Conservation (phyloP, 2,888 invertebrate genomes). For the Synanthedon vespiformis region DNA sequence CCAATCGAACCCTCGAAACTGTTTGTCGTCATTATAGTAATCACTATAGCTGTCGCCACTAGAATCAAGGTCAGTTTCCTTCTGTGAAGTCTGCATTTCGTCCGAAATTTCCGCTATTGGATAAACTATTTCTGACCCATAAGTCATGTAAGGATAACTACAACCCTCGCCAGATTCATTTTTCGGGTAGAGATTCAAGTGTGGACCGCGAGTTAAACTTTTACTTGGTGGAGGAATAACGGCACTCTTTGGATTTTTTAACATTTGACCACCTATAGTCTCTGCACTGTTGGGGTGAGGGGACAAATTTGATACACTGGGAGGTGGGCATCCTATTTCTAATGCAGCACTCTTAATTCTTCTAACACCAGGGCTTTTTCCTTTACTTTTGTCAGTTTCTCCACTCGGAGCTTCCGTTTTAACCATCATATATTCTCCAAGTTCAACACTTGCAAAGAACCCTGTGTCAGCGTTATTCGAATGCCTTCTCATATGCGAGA, state of each 20-base stretch:
- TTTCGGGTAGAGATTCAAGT: slow-evolving; percentile 76
- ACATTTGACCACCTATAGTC: slow-evolving; percentile 76
- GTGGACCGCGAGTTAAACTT: slow-evolving; percentile 76
- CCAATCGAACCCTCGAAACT: slow-evolving; percentile 63
- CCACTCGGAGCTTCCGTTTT: slow-evolving; percentile 61
- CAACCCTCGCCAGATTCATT: slow-evolving; percentile 78
- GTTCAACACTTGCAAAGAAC: slow-evolving; percentile 65
- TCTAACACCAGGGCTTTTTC: slow-evolving; percentile 73
- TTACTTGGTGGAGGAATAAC: slow-evolving; percentile 78
- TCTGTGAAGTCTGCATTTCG: slow-evolving; percentile 78
- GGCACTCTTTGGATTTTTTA: slow-evolving; percentile 75
- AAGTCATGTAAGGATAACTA: slow-evolving; percentile 77
- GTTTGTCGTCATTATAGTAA: slow-evolving; percentile 69
- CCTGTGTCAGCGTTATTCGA: slow-evolving; percentile 74
- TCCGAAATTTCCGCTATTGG: slow-evolving; percentile 89
- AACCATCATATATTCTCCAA: slow-evolving; percentile 67
- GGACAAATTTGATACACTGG: slow-evolving; percentile 77
- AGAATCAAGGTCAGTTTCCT: slow-evolving; percentile 72
- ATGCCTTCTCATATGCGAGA: slow-evolving; percentile 69
- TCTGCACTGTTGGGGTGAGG: slow-evolving; percentile 86
- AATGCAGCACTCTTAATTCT: slow-evolving; percentile 79
- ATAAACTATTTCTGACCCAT: slow-evolving; percentile 82
- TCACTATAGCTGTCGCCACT: slow-evolving; percentile 73
- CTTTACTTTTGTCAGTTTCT: slow-evolving; percentile 55
- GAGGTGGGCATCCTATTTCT: slow-evolving; percentile 78